Evolutionary conservation across 2,797 vertebrate genomes (phyloP).

Genomic region (Mormyrops attenuatus): DNA sequence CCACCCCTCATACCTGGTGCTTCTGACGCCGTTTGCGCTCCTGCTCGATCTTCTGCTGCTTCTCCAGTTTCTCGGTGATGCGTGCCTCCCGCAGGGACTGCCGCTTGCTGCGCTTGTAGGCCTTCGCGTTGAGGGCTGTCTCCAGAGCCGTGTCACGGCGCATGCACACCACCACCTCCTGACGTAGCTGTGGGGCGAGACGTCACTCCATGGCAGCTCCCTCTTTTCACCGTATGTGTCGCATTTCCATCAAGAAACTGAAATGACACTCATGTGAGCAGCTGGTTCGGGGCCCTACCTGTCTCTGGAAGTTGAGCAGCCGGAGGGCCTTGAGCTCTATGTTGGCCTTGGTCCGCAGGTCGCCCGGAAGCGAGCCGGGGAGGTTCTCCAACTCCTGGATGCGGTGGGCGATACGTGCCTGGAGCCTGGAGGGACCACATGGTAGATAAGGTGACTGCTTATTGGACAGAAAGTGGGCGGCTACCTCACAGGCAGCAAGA

Average conservation of each 20-base stretch:
- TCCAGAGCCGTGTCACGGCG: slow-evolving; percentile 88
- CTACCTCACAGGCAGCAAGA: not conserved
- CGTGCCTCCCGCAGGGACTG: slow-evolving; percentile 90
- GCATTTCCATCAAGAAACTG: too few relatives aligned
- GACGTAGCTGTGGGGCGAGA: slow-evolving; percentile 67
- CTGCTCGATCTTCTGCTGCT: slow-evolving; percentile 98
- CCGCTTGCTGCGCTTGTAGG: slow-evolving; percentile 95
- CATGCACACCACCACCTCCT: slow-evolving; percentile 98
- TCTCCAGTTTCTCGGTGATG: slow-evolving; percentile 97
- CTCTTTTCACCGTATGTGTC: not conserved
- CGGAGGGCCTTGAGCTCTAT: slow-evolving; percentile 92
- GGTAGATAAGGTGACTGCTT: not conserved
- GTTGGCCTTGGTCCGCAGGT: slow-evolving; percentile 91
- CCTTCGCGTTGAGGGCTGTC: slow-evolving; percentile 90
- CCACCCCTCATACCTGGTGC: slow-evolving; percentile 72
- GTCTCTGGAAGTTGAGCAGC: slow-evolving; percentile 94
- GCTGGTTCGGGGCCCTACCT: slow-evolving; percentile 55
- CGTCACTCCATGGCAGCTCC: not conserved
- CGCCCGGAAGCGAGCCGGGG: slow-evolving; percentile 85
- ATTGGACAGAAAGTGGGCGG: not conserved
- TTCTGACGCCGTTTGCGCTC: slow-evolving; percentile 93
- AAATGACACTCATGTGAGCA: too few relatives aligned
- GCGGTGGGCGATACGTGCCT: slow-evolving; percentile 88
- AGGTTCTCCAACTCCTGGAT: slow-evolving; percentile 95
- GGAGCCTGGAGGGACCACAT: slow-evolving; percentile 61